Base-by-base conservation (phyloP, 2,113 vertebrate species). In the Thermophis baileyi region DNA sequence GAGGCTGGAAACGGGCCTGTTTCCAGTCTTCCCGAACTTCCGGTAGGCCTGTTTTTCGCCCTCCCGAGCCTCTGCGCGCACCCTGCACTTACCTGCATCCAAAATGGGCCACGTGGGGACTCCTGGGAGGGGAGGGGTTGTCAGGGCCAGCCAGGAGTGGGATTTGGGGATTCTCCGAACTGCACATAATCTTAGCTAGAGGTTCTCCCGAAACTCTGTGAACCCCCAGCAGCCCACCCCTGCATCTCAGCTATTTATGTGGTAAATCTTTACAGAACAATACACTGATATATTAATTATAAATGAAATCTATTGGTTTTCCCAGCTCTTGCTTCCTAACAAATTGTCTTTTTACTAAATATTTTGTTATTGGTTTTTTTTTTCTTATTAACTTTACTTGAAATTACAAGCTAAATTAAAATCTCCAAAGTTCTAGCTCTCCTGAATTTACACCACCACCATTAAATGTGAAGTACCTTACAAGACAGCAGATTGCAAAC, bases 401-500 rank as follows among this genome's bases (percentile, higher is more conserved):
- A 89, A n/a, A 51, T 86, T 35, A 24, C 30, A 97, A 94, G 53
- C 54, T 27, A 25, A 91, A 87, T 16, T 50, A 55, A 93, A 81
- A 94, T 85, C 91, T 91, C 8, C 90, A 91, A 94, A 92, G 93
- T 93, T 87, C 53, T 22, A 91, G 91, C 91, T 57, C 92, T 89
- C 93, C 95, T 96, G 93, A 97, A 96, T 95, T 94, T 92, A 96
- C 95, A 96, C 92, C 94, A 97, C 95, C 94, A 51, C 95, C 96
- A 96, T 95, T 96, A 97, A 97, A 97, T 97, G 53, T 92, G 95
- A 97, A 97, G 95, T 91, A 97, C 97, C 97, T 98, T 96, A 89
- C 96, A 98, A 97, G 97, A 98, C 97, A 97, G 97, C 98, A 98
- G 98, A 97, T 97, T 98, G 98, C 96, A 95, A 94, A 97, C 97